These are phyloP conservation scores for Periphyllus acericola DNA, from an alignment of 2,888 invertebrate genomes.

Conservation along the genomic window DNA sequence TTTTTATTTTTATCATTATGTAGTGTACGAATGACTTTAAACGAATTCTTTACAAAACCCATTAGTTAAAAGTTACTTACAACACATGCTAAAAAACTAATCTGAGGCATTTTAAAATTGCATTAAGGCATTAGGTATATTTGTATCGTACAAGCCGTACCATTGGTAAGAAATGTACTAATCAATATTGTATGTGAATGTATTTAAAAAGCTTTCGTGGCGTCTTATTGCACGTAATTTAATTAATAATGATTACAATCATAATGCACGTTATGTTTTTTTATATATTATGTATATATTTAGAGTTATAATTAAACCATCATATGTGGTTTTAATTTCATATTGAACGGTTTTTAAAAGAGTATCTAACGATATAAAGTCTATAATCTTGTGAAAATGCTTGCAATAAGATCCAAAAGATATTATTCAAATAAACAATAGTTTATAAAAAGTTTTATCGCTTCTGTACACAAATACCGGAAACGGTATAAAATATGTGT, in stretches of 20 bases:
- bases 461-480: not conserved
- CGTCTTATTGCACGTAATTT: not conserved
- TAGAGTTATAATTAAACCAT: too few species aligned
- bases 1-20: not conserved
- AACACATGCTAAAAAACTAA: not conserved
- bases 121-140: too few species aligned
- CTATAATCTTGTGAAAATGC: not conserved
- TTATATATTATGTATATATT: too few species aligned
- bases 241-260: not conserved
- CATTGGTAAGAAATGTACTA: too few species aligned
- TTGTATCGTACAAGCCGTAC: too few species aligned
- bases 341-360: too few species aligned
- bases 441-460: not conserved
- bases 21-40: not conserved
- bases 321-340: too few species aligned
- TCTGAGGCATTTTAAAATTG: not conserved
- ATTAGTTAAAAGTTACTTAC: constrained; percentile 2
- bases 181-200: too few species aligned
- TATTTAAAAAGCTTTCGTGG: not conserved
- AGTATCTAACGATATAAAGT: not conserved
- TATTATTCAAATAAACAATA: not conserved
- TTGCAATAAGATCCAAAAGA: not conserved
- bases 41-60: not conserved
- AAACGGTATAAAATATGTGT: not conserved
- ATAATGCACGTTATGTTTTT: not conserved